Evolutionary conservation across 23 tunicate genomes (phyloP).

Genomic region (Aplidium turbinatum): DNA sequence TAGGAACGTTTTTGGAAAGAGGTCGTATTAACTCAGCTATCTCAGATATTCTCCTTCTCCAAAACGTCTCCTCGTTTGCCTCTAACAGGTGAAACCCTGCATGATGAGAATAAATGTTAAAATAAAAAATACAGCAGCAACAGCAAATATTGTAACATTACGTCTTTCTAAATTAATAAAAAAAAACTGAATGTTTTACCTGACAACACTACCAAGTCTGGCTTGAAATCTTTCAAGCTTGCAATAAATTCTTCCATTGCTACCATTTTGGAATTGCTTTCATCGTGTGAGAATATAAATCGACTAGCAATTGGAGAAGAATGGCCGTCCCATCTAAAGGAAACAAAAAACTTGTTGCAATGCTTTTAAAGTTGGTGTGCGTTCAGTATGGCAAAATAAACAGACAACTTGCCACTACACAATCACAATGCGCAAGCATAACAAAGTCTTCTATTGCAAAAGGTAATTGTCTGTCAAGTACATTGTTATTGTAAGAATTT

Average conservation of each 20-base stretch:
- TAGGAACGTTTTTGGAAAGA: slow-evolving; percentile 39
- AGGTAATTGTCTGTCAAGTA: too few relatives aligned
- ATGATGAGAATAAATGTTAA: not conserved
- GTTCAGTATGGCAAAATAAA: too few relatives aligned
- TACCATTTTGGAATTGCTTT: slow-evolving; percentile 65
- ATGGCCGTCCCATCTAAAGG: slow-evolving; percentile 72
- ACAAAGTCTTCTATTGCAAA: too few relatives aligned
- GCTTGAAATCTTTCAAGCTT: slow-evolving; percentile 42
- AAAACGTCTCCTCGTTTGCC: slow-evolving; percentile 32
- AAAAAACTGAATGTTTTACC: slow-evolving; percentile 24
- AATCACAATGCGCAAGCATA: too few relatives aligned
- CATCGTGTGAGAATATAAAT: slow-evolving; percentile 92
- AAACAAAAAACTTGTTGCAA: too few relatives aligned
- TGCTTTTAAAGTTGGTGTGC: too few relatives aligned
- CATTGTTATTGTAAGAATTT: too few relatives aligned
- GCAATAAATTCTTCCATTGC: slow-evolving; percentile 56
- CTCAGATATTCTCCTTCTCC: slow-evolving; percentile 50
- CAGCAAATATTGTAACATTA: not conserved
- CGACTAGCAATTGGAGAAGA: slow-evolving; percentile 76
- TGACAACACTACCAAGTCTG: slow-evolving; percentile 80
- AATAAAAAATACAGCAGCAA: not conserved
- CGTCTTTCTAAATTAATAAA: not conserved
- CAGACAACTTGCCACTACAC: too few relatives aligned
- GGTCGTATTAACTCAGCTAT: slow-evolving; percentile 35
- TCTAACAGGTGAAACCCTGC: slow-evolving; percentile 85